Percentiles rank a stretch among this genome's conserved stretches.
Evolutionary conservation across 64 coral and sea anemone species (phyloP).

Genomic region (Pachyseris speciosa): DNA sequence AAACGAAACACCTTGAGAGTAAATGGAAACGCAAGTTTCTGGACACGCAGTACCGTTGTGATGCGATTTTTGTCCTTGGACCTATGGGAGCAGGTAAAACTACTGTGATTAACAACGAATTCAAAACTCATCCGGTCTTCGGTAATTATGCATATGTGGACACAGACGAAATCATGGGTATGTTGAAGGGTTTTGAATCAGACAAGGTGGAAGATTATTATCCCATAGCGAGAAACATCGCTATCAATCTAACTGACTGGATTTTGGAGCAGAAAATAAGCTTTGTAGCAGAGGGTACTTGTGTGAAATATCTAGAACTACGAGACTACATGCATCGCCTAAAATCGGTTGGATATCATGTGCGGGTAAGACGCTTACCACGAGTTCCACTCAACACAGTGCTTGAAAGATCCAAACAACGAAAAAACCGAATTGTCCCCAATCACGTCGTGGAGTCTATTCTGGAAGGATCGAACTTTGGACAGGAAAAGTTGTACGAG

Average conservation of each 20-base stretch:
- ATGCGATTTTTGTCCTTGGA: conserved; percentile 96
- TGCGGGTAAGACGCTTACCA: conserved; percentile 82
- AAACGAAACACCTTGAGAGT: conserved; percentile 76
- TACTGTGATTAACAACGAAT: conserved; percentile 87
- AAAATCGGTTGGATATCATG: conserved; percentile 81
- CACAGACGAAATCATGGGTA: conserved; percentile 99
- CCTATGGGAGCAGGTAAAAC: conserved; percentile 99
- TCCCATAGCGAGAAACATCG: conserved; percentile 91
- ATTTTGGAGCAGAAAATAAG: conserved; percentile 95
- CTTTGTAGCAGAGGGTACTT: conserved; percentile 97
- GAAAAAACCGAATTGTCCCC: conserved; percentile 86
- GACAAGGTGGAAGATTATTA: conserved; percentile 96
- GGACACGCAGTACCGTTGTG: conserved; percentile 74
- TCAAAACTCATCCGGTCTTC: conserved; percentile 81
- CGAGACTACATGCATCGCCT: conserved; percentile 91
- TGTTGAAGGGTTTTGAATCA: conserved; percentile 82
- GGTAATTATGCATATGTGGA: conserved; percentile 93
- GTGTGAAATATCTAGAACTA: conserved; percentile 91
- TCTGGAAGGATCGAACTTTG: conserved; percentile 74
- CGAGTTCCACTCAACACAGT: conserved; percentile 64
- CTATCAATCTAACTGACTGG: conserved; percentile 98
- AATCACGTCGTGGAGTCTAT: conserved; percentile 92
- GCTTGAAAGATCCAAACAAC: conserved; percentile 77
- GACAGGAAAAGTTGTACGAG: conserved; percentile 74
- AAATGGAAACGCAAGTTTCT: conserved; percentile 91